Evolutionary conservation across 2,888 invertebrate species (phyloP).

Genomic region (Drosophila trichaetosa): DNA sequence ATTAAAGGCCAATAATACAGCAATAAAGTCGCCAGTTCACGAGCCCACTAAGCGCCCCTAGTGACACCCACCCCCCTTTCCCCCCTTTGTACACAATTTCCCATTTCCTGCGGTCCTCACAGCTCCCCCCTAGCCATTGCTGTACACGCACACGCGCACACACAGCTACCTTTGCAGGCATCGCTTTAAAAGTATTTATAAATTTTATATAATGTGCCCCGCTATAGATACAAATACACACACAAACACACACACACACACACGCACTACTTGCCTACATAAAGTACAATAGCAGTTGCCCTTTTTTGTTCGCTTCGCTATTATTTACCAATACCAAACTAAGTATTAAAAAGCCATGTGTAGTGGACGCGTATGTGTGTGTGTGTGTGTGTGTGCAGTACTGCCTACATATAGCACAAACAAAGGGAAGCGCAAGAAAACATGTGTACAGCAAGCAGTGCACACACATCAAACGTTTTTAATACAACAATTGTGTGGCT

Average conservation of each 20-base stretch:
- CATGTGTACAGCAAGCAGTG: constrained; percentile 48
- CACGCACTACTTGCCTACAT: constrained; percentile 45
- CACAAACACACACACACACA: constrained; percentile 25
- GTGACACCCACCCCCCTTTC: constrained; percentile 17
- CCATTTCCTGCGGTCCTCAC: constrained; percentile 5
- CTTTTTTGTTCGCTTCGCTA: constrained; percentile 58
- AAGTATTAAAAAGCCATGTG: constrained; percentile 59
- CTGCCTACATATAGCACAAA: constrained; percentile 36
- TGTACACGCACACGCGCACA: constrained; percentile 8
- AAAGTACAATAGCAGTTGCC: constrained; percentile 68
- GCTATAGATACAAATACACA: constrained; percentile 46
- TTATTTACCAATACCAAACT: constrained; percentile 72
- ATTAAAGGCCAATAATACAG: constrained; percentile 77
- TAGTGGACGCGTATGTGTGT: constrained; percentile 7
- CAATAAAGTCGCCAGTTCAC: constrained; percentile 65
- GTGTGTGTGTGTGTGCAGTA: constrained; percentile 31
- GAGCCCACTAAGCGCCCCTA: constrained; percentile 38
- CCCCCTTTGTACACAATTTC: constrained; percentile 6
- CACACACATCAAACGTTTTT: constrained; percentile 53
- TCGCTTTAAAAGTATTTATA: constrained; percentile 74
- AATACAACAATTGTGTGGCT: constrained; percentile 71
- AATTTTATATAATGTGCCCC: constrained; percentile 72
- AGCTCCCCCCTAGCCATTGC: background rate
- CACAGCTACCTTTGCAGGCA: constrained; percentile 44
- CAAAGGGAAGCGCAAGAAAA: constrained; percentile 20